A percentile compares a stretch with the other conserved stretches of the same genome.
Conservation (phyloP, 2,797 vertebrate genomes). For the Danio jaintianensis region DNA sequence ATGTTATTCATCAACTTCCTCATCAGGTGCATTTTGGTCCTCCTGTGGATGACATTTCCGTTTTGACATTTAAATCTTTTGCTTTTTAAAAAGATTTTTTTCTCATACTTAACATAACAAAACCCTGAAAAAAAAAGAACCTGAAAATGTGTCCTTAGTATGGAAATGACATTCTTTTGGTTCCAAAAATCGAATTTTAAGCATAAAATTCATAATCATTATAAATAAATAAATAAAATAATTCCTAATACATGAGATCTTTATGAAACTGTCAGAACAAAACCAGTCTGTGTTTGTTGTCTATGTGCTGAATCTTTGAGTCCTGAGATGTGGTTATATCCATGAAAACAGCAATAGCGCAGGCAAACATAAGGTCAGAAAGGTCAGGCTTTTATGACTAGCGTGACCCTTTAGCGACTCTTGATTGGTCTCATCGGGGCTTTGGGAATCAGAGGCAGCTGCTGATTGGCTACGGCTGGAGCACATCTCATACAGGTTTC, state of each 20-base stretch:
- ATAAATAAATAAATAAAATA: too few relatives aligned
- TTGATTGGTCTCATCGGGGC: slow-evolving; percentile 79
- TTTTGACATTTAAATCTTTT: not conserved
- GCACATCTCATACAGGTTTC: slow-evolving; percentile 86
- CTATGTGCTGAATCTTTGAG: slow-evolving; percentile 21
- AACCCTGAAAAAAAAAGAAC: not conserved
- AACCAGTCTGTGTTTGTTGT: slow-evolving; percentile 42
- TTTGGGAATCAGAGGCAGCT: slow-evolving; percentile 59
- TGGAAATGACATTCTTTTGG: slow-evolving; percentile 22
- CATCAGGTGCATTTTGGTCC: slow-evolving; percentile 14
- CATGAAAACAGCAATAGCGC: slow-evolving; percentile 55
- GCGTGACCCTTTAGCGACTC: slow-evolving; percentile 76
- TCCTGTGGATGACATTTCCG: not conserved
- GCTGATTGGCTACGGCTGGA: slow-evolving; percentile 68
- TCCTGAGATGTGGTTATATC: slow-evolving; percentile 58
- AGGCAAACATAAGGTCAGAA: slow-evolving; percentile 56
- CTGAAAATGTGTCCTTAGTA: not conserved
- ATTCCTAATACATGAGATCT: slow-evolving; percentile 24
- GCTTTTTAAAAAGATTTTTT: not conserved
- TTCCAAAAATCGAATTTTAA: not conserved
- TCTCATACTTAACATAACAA: not conserved
- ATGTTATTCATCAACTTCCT: slow-evolving; percentile 11
- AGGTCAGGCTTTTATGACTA: slow-evolving; percentile 52
- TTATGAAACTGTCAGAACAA: slow-evolving; percentile 39
- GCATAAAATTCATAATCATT: not conserved